Evolutionary conservation across 2,797 vertebrate species (phyloP), one percentile per base, ranked within the genome.

Genomic region (Sarcophilus harrisii): DNA sequence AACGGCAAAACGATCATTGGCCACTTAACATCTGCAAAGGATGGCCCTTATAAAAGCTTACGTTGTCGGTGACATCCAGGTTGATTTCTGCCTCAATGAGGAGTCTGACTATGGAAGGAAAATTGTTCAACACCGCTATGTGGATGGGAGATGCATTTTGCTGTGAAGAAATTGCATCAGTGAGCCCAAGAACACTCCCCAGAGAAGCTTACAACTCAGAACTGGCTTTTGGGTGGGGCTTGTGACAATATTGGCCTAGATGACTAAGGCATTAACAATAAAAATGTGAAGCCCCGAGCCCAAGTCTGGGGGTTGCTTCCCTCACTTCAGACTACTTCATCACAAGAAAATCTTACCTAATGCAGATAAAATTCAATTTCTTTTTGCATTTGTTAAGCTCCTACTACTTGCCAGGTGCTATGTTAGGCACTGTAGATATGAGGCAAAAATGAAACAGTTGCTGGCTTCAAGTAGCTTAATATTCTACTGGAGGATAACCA

Each of bases 51-150:
- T 0, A 52, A 49, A 52, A 95, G 97, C 99, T 99, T 98, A 99
- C 99, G 0, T 98, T 98, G 98, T 99, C 99, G 0, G 97, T 93
- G 96, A 99, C 96, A 91, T 99, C 99, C 98, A 99, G 98, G 98
- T 99, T 98, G 97, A 99, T 99, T 81, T 98, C 98, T 0, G 98
- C 98, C 0, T 99, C 97, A 0, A 99, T 99, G 49, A 99, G 98
- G 90, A 99, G 98, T 96, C 98, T 99, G 0, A 99, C 98, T 57
- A 99, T 96, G 91, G 98, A 97, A 1, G 98, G 96, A 95, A 99
- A 99, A 97, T 99, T 99, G 98, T 99, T 98, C 96, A 98, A 98
- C 54, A 99, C 99, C 0, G 99, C 98, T 0, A 99, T 96, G 96
- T 99, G 99, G 9, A 99, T 97, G 0, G 99, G 98, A 38, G 99